Conservation (phyloP, 2,113 vertebrate genomes). For the Shinisaurus crocodilurus region DNA sequence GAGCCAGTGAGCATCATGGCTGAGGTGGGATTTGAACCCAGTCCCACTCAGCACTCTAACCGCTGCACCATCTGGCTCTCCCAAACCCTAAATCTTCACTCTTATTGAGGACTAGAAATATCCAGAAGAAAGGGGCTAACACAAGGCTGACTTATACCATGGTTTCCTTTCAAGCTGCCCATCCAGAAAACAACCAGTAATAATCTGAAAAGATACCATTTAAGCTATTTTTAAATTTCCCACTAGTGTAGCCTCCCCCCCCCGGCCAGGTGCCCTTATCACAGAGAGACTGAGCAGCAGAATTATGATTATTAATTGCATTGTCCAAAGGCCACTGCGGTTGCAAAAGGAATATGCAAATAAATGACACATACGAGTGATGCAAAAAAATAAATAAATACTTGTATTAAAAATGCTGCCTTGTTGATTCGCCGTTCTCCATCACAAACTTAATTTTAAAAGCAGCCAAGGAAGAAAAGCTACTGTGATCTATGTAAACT, state of each 20-base stretch:
- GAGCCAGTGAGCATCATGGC: too few relatives aligned
- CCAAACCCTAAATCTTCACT: not conserved
- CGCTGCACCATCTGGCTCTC: too few relatives aligned
- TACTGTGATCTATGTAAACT: not conserved
- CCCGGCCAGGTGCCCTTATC: not conserved
- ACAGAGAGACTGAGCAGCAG: not conserved
- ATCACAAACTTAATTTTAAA: not conserved
- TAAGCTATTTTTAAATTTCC: not conserved
- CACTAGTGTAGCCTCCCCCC: not conserved
- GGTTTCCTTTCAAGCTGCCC: not conserved
- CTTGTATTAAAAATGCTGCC: not conserved
- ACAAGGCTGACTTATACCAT: too few relatives aligned
- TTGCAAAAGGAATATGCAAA: not conserved
- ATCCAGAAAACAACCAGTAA: not conserved
- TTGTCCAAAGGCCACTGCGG: not conserved
- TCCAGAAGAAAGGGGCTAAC: not conserved
- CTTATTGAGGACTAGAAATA: not conserved
- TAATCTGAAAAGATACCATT: not conserved
- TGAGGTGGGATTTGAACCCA: too few relatives aligned
- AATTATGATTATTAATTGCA: not conserved
- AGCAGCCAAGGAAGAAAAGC: not conserved
- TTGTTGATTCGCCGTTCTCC: not conserved
- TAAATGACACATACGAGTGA: too few relatives aligned
- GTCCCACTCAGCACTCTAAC: too few relatives aligned
- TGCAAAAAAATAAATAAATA: not conserved